Base-by-base conservation (phyloP, 2,797 vertebrate species). In the Crypturellus tataupa region DNA sequence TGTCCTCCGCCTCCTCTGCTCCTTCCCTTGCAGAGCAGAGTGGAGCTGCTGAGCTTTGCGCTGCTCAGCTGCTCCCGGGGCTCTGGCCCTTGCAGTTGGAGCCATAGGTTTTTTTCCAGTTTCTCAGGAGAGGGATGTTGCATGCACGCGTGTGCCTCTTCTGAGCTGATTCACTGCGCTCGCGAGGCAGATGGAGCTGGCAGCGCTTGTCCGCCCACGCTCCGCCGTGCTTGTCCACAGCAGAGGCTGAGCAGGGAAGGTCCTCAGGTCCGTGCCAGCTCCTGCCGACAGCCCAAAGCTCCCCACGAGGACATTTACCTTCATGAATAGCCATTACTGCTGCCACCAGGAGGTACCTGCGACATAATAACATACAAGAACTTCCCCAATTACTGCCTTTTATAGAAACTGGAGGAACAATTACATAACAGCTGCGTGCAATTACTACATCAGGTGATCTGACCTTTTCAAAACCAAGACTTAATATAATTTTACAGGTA, bases 11-110 rank as follows among this genome's bases (percentile, higher is more conserved):
- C n/a, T 11, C 16, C 29, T 19, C 29, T 23, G 25, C 33, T 47
- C 13, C 6, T 19, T 33, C 18, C 33, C 42, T 39, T 31, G 2
- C 44, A 59, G 29, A 47, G 25, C 25, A 71, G 46, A 84, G 25
- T 23, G 0, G 1, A 25, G 47, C 62, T 56, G 20, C 56, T 3
- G 4, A 0, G 3, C 10, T 70, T 7, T 0, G 0, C 18, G 31
- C 44, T 37, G 15, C 6, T 72, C 4, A 1, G 35, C 21, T 37
- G 25, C 7, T 3, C 33, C 16, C 53, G 25, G 18, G 1, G 0
- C 56, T 68, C 37, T 17, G 17, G 24, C 29, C 39, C 31, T 40
- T 29, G 39, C 31, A 35, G 6, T 27, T 49, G 27, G 40, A 69
- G 8, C 19, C 23, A 33, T 55, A 55, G 51, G 14, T 60, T 2